Evolutionary conservation across 1,140 invertebrate genomes (phyloP).

Genomic region (Hirudo medicinalis): DNA sequence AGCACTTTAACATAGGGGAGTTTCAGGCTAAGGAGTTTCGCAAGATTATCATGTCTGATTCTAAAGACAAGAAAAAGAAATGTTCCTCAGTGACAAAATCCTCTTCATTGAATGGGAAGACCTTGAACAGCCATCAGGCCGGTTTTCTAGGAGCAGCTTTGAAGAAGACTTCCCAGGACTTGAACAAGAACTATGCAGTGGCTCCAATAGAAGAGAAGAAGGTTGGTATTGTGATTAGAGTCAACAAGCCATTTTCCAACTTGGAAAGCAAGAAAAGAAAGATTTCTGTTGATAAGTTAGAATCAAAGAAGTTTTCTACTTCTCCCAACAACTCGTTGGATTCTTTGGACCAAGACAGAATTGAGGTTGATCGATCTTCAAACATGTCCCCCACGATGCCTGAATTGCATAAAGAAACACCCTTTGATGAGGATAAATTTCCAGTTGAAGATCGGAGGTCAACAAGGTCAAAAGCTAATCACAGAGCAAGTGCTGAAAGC

Average conservation of each 20-base stretch:
- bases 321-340: background rate
- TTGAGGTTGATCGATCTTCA: background rate
- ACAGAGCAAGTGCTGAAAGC: too few relatives aligned
- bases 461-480: too few relatives aligned
- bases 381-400: background rate
- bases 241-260: background rate
- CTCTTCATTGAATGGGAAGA: background rate
- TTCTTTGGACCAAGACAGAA: background rate
- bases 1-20: background rate
- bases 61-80: slow-evolving; percentile 7
- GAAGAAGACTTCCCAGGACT: background rate
- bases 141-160: too few relatives aligned
- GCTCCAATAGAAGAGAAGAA: slow-evolving; percentile 10
- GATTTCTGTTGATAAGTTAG: background rate
- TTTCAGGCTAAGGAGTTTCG: slow-evolving; percentile 4
- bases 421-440: background rate
- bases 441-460: too few relatives aligned
- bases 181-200: background rate
- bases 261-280: background rate
- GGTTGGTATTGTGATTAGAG: slow-evolving; percentile 4
- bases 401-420: background rate
- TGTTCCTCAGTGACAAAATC: background rate
- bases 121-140: too few relatives aligned
- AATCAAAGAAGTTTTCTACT: background rate
- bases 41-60: background rate